Evolutionary conservation across 2,113 vertebrate genomes (phyloP), one percentile per base, ranked within the genome.

Genomic region (Numida meleagris): DNA sequence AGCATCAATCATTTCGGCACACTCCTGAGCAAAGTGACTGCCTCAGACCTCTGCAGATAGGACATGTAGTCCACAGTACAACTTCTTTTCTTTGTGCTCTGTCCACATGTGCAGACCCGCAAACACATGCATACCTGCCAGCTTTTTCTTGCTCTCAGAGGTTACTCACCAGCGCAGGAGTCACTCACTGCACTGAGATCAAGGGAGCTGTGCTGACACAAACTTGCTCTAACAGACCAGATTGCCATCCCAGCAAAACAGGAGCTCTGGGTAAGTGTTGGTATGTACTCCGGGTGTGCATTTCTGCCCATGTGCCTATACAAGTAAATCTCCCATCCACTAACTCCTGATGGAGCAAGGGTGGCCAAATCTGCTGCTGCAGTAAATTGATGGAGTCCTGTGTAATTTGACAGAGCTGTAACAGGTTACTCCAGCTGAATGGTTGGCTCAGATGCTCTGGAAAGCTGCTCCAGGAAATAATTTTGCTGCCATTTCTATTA

Each of bases 1-100:
- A 96, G 82, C 82, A 93, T 88, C 94, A 90, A 83, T 94, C 94
- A 86, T 88, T 90, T 94, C 24, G 7, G 72, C 89, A 95, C 36
- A 46, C 76, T 86, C 82, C 88, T 83, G 73, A 86, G 72, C 86
- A 93, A 91, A 19, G 38, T 1, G 0, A 67, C 50, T 71, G 80
- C 82, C 87, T 86, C 85, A 83, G 89, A 95, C 88, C 72, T 93
- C 76, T 95, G 75, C 72, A 90, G 91, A 93, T 67, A 80, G 85
- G 65, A 85, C 33, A 0, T 82, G 90, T 86, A 91, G 91, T 91
- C 82, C 77, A 65, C 25, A 71, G n/a, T 50, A 36, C 51, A 38
- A 21, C 40, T 89, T 81, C 48, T 63, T 88, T 82, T 70, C 79
- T 72, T 27, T 68, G 50, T 3, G 2, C 71, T 33, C 3, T 23